phyloP scores from a whole-genome alignment of 2,888 invertebrate genomes.

The Phyto melanocephala region DNA sequence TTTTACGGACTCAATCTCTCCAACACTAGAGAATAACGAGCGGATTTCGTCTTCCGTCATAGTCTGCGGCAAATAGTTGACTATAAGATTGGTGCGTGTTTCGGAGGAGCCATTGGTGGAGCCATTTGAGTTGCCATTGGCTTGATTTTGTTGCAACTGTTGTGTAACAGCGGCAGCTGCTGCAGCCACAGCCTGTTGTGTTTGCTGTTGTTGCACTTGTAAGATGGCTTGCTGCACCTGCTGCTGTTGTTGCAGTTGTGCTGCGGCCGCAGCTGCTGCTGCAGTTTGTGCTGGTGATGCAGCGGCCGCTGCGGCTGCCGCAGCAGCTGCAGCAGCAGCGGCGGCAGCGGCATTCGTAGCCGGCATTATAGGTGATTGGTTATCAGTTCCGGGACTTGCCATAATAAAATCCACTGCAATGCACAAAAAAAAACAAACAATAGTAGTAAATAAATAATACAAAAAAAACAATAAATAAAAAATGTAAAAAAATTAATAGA shows the following conservation, averaged over 20 bases:
- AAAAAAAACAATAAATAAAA: not conserved
- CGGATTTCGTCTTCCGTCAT: slow-evolving; percentile 99
- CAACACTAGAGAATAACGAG: slow-evolving; percentile 98
- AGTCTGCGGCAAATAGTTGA: slow-evolving; percentile 99
- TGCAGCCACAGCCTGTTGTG: slow-evolving; percentile 73
- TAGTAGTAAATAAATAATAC: slow-evolving; percentile 8
- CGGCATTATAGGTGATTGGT: slow-evolving; percentile 74
- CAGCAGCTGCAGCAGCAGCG: slow-evolving; percentile 71
- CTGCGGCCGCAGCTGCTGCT: slow-evolving; percentile 75
- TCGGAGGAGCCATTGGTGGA: slow-evolving; percentile 86
- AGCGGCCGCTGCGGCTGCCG: slow-evolving; percentile 72
- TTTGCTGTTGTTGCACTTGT: slow-evolving; percentile 78
- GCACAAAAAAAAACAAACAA: not conserved
- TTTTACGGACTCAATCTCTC: slow-evolving; percentile 99
- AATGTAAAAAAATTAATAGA: not conserved
- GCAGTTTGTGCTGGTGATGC: slow-evolving; percentile 68
- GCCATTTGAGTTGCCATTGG: slow-evolving; percentile 83
- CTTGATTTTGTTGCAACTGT: slow-evolving; percentile 68
- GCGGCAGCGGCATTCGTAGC: slow-evolving; percentile 74
- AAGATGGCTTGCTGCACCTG: slow-evolving; percentile 77
- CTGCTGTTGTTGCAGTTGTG: slow-evolving; percentile 76
- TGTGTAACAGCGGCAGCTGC: slow-evolving; percentile 72
- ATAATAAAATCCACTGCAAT: slow-evolving; percentile 77
- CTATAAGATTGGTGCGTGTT: slow-evolving; percentile 98
- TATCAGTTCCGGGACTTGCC: slow-evolving; percentile 77